Conservation (phyloP, 2,113 vertebrate species). For the Actenoides lindsayi region DNA sequence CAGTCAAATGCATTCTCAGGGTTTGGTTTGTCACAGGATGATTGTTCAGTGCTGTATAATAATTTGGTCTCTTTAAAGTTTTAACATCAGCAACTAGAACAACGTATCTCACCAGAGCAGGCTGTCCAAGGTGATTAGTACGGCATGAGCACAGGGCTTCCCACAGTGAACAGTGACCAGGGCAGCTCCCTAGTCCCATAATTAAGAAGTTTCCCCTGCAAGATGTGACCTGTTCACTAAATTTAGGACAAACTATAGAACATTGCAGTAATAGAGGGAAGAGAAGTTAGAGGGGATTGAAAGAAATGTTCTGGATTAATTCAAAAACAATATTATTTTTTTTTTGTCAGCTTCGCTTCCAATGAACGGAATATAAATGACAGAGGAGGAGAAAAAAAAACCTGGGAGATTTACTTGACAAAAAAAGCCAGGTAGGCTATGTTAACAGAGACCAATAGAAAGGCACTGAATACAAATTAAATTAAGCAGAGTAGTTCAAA, state of each 20-base stretch:
- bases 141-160: accelerated
- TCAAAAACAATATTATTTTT: background rate
- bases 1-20: accelerated
- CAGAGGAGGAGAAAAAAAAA: background rate
- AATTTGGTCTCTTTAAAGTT: background rate
- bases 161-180: accelerated
- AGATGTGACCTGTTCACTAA: background rate
- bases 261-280: background rate
- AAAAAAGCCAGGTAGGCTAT: background rate
- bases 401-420: background rate
- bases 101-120: accelerated
- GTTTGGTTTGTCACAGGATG: background rate
- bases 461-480: background rate
- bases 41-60: background rate
- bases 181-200: background rate
- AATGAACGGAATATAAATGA: background rate
- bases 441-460: background rate
- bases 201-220: background rate
- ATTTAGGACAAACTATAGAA: background rate
- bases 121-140: background rate
- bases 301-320: background rate
- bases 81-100: background rate
- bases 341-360: background rate
- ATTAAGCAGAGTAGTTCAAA: background rate
- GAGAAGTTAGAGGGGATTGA: background rate